Evolutionary conservation across 2,113 vertebrate genomes (phyloP).

Genomic region (Notothenia coriiceps): DNA sequence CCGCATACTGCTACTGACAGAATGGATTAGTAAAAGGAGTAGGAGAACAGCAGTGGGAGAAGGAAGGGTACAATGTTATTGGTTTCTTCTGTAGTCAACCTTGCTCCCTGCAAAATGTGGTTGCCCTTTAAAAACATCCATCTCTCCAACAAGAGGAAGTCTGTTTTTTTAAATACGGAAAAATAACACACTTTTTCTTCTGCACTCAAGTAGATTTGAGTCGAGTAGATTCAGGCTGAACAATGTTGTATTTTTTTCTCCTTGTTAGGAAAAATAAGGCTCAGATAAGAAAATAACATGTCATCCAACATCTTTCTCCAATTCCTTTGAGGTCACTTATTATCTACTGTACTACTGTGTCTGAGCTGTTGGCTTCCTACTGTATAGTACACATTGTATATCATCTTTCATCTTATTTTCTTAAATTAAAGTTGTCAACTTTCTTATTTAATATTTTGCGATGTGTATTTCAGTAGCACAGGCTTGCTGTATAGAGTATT

Average conservation of each 20-base stretch:
- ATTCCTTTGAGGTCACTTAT: slow-evolving; percentile 2
- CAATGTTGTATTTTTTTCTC: neutral
- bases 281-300: neutral
- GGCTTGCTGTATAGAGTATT: neutral
- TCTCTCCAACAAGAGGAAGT: neutral
- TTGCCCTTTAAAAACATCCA: neutral
- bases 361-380: neutral
- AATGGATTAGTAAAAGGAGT: slow-evolving; percentile 6
- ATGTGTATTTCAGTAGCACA: no score
- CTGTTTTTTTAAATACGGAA: neutral
- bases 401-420: no score
- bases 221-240: neutral
- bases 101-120: neutral
- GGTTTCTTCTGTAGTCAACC: neutral
- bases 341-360: neutral
- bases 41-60: neutral
- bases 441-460: no score
- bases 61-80: neutral
- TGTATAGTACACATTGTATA: no score
- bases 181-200: neutral
- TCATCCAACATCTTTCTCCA: neutral
- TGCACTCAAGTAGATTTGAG: neutral
- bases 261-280: slow-evolving; percentile 5
- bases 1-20: neutral
- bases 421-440: no score